Evolutionary conservation across 2,113 vertebrate genomes (phyloP).

Genomic region (Herpetotheres cachinnans): DNA sequence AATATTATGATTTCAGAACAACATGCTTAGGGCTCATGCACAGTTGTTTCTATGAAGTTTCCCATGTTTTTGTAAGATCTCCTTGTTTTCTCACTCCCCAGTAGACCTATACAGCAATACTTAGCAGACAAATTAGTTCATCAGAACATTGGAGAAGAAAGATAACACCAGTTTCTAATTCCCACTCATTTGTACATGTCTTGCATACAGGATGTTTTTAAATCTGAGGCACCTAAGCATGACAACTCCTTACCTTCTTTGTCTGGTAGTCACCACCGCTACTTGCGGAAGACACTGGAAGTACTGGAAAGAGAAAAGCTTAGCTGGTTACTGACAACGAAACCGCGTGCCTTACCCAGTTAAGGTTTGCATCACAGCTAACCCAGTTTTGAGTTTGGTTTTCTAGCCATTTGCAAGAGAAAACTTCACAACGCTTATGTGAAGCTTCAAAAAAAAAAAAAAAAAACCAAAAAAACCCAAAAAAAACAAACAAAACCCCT

Average conservation of each 20-base stretch:
- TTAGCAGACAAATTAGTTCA: not conserved
- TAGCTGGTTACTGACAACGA: not conserved
- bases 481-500: too few relatives aligned
- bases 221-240: not conserved
- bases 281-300: constrained; percentile 59
- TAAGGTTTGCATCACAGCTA: not conserved
- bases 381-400: not conserved
- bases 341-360: not conserved
- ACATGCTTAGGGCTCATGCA: not conserved
- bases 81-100: not conserved
- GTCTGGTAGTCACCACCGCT: constrained; percentile 10
- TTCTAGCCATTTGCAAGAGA: not conserved
- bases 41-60: not conserved
- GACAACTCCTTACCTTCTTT: constrained; percentile 52
- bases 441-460: not conserved
- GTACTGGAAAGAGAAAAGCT: constrained; percentile 53
- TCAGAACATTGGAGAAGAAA: not conserved
- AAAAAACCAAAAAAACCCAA: too few relatives aligned
- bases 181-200: rapidly evolving
- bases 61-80: not conserved
- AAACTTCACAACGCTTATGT: rapidly evolving
- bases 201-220: rapidly evolving
- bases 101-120: not conserved
- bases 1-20: not conserved
- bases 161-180: not conserved